phyloP scores from a whole-genome alignment of 2,888 invertebrate genomes.

The Macrosiphum euphorbiae region DNA sequence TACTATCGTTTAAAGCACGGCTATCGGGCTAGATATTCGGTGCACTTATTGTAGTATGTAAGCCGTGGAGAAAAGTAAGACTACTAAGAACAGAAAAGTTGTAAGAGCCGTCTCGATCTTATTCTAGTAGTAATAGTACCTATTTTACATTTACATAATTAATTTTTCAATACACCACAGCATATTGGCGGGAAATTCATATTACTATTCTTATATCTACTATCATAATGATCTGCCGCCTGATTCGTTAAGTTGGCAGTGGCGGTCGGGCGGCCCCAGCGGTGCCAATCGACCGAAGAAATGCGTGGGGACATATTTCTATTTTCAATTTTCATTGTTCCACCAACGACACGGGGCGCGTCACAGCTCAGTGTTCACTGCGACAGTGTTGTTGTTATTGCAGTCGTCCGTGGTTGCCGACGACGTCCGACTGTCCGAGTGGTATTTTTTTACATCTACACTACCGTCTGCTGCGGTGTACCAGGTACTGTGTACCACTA shows the following conservation, averaged over 20 bases:
- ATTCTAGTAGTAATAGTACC: too few relatives aligned
- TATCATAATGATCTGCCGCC: neutral
- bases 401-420: neutral
- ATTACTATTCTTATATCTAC: neutral
- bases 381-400: constrained; percentile 3
- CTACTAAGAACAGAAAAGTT: neutral
- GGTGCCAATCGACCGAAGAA: constrained; percentile 5
- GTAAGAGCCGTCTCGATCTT: too few relatives aligned
- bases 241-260: neutral
- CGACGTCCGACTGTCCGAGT: neutral
- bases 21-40: neutral
- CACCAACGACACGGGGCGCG: neutral
- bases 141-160: neutral
- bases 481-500: constrained; percentile 8
- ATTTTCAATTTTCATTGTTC: constrained; percentile 32
- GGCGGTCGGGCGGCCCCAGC: neutral
- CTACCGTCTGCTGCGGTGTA: neutral
- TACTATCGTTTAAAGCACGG: neutral
- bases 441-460: neutral
- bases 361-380: neutral
- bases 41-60: neutral
- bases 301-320: constrained; percentile 21
- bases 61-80: neutral
- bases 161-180: neutral
- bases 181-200: neutral